phyloP scores from a whole-genome alignment of 1,140 invertebrate species.

The Anastatus disparis region DNA sequence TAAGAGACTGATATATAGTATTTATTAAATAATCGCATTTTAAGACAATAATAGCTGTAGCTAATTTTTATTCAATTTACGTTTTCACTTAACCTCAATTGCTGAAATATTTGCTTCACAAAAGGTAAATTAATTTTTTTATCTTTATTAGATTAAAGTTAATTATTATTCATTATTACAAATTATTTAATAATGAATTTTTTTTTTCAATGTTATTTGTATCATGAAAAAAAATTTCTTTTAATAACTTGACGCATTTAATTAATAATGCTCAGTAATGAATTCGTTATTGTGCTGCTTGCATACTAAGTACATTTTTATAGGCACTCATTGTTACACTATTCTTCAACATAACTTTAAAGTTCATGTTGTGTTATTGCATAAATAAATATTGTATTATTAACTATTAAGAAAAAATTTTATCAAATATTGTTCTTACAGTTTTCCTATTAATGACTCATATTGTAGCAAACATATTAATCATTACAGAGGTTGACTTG shows the following conservation, averaged over 20 bases:
- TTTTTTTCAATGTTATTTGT: no score
- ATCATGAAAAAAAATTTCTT: no score
- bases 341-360: not conserved
- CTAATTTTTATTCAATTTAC: not conserved
- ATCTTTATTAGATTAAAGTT: not conserved
- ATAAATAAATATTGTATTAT: not conserved
- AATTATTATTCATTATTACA: not conserved
- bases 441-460: no score
- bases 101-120: not conserved
- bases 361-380: not conserved
- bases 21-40: no score
- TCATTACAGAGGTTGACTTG: no score
- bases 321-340: not conserved
- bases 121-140: not conserved
- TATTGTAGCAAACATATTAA: no score
- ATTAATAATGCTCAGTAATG: not conserved
- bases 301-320: not conserved
- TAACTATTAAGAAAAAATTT: no score
- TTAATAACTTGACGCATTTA: not conserved
- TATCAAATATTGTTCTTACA: no score
- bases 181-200: no score
- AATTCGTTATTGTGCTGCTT: not conserved
- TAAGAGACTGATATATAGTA: no score
- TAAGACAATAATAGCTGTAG: no score
- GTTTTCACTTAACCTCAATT: constrained; percentile 1